A percentile compares a stretch with the other conserved stretches of the same genome.
Conservation (phyloP, 1,140 invertebrate genomes). For the Ylistrum balloti region DNA sequence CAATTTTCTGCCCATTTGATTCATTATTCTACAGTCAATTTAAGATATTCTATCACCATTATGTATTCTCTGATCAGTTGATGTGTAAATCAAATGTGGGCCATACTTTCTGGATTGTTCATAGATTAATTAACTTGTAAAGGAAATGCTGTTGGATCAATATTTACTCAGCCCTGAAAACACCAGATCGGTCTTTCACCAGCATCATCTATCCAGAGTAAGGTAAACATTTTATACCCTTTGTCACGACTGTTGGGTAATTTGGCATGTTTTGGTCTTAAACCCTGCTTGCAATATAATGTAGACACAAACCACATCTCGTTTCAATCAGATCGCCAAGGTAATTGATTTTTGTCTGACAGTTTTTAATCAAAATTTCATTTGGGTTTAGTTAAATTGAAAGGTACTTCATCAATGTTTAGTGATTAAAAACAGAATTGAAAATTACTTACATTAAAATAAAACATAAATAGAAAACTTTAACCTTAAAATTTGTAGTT, state of each 20-base stretch:
- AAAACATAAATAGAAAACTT: not conserved
- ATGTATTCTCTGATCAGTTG: not conserved
- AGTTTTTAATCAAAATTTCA: not conserved
- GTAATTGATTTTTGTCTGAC: not conserved
- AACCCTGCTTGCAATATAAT: not conserved
- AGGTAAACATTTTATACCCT: not conserved
- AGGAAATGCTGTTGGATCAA: not conserved
- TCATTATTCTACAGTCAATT: constrained; percentile 14
- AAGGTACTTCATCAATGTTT: not conserved
- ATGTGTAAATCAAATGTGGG: not conserved
- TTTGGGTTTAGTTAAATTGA: not conserved
- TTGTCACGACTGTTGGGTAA: constrained; percentile 24
- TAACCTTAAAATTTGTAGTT: not conserved
- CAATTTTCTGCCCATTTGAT: constrained; percentile 24
- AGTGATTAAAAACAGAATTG: not conserved
- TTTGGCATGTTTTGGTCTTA: not conserved
- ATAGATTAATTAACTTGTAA: constrained; percentile 36
- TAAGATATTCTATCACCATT: constrained; percentile 28
- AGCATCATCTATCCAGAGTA: not conserved
- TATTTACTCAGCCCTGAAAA: not conserved
- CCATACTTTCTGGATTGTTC: not conserved
- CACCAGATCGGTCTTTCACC: not conserved
- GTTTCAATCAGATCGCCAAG: not conserved
- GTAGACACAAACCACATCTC: not conserved
- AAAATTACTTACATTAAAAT: not conserved